Evolutionary conservation across 1,140 invertebrate species (phyloP), one percentile per base, ranked within the genome.

Genomic region (Zaprionus davidi): DNA sequence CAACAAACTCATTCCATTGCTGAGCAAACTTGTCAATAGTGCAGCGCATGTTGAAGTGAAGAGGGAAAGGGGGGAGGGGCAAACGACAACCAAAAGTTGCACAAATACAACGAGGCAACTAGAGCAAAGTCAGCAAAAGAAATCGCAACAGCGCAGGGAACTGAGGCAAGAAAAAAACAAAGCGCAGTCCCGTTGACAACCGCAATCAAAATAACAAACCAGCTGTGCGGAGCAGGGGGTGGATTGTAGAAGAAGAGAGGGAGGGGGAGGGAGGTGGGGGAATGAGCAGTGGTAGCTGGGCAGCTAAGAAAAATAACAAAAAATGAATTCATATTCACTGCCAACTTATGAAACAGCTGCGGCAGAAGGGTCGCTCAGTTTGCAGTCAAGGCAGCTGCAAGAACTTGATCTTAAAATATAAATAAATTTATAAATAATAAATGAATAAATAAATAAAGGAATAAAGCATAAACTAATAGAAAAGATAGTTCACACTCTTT

Each of bases 171-270:
- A 63, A 15, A 13, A 63, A 79, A 77, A 80, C 72, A 83, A 76
- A 74, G 69, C 63, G 57, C 70, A 66, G 24, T 34, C 71, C 67
- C 70, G 78, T 90, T 90, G 85, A 79, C 85, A 90, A 82, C 85
- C 76, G 71, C 80, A 88, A 85, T 85, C 81, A 85, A 85, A 90
- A 81, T 77, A 88, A 57, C 68, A 81, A 79, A 69, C 28, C 53
- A 53, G 15, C 38, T 57, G 38, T 17, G 59, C 62, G 20, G 46
- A 66, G 57, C 44, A 59, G 36, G n/a, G 36, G 12, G 0, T 38
- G 36, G 3, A 38, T 38, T 38, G 36, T n/a, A 9, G 17, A 49
- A 17, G 20, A 17, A n/a, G n/a, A n/a, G n/a, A n/a, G n/a, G n/a
- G n/a, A n/a, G n/a, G n/a, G n/a, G 5, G n/a, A 17, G n/a, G 7